Evolutionary conservation across 2,888 invertebrate species (phyloP), one percentile per base, ranked within the genome.

Genomic region (Belgica antarctica): DNA sequence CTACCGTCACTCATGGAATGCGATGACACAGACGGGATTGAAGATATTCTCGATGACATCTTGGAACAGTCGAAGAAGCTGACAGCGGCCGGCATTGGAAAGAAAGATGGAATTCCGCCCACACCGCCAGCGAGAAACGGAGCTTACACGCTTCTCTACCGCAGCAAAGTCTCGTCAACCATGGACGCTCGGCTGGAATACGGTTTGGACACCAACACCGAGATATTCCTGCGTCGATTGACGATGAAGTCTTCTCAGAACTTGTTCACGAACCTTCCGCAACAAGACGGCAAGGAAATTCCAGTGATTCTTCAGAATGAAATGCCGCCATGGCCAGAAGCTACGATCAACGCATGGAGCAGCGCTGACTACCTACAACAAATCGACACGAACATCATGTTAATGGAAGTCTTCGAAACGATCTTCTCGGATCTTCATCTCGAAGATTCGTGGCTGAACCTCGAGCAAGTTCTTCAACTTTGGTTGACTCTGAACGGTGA

Each of bases 401-500:
- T 90, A 72, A 86, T 86, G 34, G 81, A 82, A 72, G 89, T 89
- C 72, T 90, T 89, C 74, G 86, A 88, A 75, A 82, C 83, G 73
- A 82, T 90, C 74, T 88, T 89, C 76, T 83, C 84, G n/a, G 85
- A 87, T 73, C 78, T 87, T 62, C 85, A 86, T 74, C 76, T 84
- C 57, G 81, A 82, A 77, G 85, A 87, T 78, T 86, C 87, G 65
- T 87, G 89, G 77, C 85, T 88, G 19, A 89, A 89, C 77, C 84
- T 94, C 77, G 94, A 94, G 80, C 87, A 91, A 76, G 87, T 92
- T 62, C 82, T 94, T 36, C 90, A 92, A 73, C 82, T 94, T 73
- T 95, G 94, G 92, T 82, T 95, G 72, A 93, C 92, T 1, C 81
- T 94, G 72, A 93, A 92, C 85, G 83, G 89, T 47, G 80, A 80